Percentiles rank a stretch among this genome's conserved stretches.
phyloP scores from a whole-genome alignment of 1,140 invertebrate genomes.

The Glossosoma conforme region DNA sequence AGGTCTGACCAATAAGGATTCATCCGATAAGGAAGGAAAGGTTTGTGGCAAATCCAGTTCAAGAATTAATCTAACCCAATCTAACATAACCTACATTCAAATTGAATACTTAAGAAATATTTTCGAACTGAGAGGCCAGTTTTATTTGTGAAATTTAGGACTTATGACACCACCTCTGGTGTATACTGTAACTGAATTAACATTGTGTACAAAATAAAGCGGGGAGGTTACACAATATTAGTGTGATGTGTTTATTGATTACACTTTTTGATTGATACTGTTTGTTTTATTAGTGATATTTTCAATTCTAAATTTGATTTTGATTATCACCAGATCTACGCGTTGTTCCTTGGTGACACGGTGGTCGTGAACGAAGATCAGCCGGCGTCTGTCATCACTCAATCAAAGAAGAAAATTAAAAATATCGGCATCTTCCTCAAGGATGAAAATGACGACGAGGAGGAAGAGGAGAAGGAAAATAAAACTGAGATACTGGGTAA shows the following conservation, averaged over 20 bases:
- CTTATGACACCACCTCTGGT: too few relatives aligned
- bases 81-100: background rate
- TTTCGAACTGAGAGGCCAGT: too few relatives aligned
- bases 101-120: too few relatives aligned
- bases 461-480: constrained; percentile 65
- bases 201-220: background rate
- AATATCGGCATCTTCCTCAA: constrained; percentile 96
- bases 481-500: constrained; percentile 51
- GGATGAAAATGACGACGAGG: constrained; percentile 85
- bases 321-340: constrained; percentile 61
- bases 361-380: constrained; percentile 89
- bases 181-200: background rate
- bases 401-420: constrained; percentile 93
- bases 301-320: too few relatives aligned
- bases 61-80: background rate
- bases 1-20: constrained; percentile 79
- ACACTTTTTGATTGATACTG: too few relatives aligned
- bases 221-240: too few relatives aligned
- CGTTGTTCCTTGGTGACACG: constrained; percentile 95
- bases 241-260: too few relatives aligned
- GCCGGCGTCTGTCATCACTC: constrained; percentile 83
- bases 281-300: background rate
- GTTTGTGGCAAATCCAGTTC: constrained; percentile 30
- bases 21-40: constrained; percentile 81
- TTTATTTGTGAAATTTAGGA: too few relatives aligned